Evolutionary conservation across 2,797 vertebrate species (phyloP).

Genomic region (Intellagama lesueurii): DNA sequence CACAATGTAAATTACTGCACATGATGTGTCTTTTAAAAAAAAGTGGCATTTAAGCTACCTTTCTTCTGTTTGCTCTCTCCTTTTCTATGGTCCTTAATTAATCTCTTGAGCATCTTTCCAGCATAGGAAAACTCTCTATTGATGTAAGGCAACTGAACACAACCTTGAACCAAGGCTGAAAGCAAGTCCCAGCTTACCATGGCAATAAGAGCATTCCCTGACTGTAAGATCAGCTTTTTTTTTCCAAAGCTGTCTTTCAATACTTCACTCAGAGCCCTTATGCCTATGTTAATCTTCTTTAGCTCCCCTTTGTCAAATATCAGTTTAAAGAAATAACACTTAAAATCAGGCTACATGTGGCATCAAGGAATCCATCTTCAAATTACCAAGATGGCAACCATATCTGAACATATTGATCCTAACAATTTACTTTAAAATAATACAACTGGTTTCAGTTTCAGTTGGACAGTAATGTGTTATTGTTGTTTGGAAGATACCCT

Average conservation of each 20-base stretch:
- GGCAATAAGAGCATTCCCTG: constrained; percentile 9
- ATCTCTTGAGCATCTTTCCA: constrained; percentile 33
- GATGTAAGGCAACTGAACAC: constrained; percentile 14
- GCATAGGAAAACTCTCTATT: constrained; percentile 13
- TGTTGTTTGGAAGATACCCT: too few species aligned
- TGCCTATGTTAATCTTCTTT: neutral
- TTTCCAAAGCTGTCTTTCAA: neutral
- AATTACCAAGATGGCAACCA: neutral
- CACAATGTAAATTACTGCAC: neutral
- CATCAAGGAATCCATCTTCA: neutral
- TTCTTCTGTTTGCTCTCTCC: neutral
- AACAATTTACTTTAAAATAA: neutral
- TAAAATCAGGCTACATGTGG: neutral
- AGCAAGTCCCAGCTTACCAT: constrained; percentile 19
- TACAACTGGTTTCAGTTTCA: neutral
- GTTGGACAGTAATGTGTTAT: neutral
- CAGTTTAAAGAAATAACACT: constrained; percentile 8
- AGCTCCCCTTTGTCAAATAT: neutral
- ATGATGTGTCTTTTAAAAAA: neutral
- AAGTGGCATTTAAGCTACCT: neutral
- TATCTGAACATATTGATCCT: neutral
- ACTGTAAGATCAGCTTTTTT: neutral
- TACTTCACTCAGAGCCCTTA: neutral
- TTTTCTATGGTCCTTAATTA: constrained; percentile 10
- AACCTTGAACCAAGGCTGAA: constrained; percentile 28